Evolutionary conservation across 2,797 vertebrate genomes (phyloP), one percentile per base, ranked within the genome.

Genomic region (Delichon dasypus): DNA sequence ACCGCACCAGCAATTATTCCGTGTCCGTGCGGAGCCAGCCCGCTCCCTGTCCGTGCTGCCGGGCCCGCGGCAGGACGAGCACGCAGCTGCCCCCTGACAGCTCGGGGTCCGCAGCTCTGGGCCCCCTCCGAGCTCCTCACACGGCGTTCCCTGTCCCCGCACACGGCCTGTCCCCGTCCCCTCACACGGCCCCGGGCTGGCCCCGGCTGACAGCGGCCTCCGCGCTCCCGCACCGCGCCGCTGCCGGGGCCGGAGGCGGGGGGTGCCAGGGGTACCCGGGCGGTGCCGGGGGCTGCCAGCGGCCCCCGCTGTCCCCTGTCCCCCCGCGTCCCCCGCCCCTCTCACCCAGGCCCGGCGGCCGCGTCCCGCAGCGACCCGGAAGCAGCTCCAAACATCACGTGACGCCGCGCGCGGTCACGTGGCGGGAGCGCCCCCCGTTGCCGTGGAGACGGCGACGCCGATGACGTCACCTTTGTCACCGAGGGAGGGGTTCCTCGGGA

Each of bases 351-450:
- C 96, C 36, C 79, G 84, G 62, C 89, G 77, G 86, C 97, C 48
- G 58, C 94, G 97, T 97, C 98, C 98, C 73, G 93, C 97, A 95
- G 93, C 97, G 97, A 98, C 98, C 98, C 97, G 98, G 98, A 98
- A 98, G 76, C 92, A 97, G 95, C 95, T 95, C 34, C 95, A 53
- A 92, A 86, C 85, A 93, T 97, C 98, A 98, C 97, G 97, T 98
- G 97, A 97, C 45, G 5, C 19, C 26, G 17, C 13, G 29, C 2
- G 60, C 44, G 67, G 71, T 96, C 97, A 97, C 97, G 90, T 96
- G 96, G 19, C 4, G 3, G 5, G 64, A 12, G 16, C 36, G 32
- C 62, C 32, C 25, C 54, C 47, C 12, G 77, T 97, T 91, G 51
- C 95, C 88, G 16, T 2, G 85, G 95, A 66, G 74, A 95, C 85